Evolutionary conservation across 2,888 invertebrate genomes (phyloP).

Genomic region (Iphiclides podalirius): DNA sequence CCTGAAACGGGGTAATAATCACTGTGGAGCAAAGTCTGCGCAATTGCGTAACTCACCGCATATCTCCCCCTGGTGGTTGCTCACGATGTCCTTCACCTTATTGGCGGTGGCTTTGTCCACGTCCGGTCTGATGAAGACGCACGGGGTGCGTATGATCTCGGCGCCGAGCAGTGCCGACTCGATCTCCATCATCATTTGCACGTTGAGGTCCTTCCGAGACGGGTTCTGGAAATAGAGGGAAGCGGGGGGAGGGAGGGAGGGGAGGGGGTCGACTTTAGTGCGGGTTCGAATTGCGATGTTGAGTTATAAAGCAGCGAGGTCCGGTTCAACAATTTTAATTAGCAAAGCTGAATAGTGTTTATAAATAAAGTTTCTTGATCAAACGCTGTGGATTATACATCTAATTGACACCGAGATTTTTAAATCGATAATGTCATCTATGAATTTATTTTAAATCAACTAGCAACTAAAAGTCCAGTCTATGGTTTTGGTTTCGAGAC

Average conservation of each 20-base stretch:
- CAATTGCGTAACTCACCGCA: constrained; percentile 69
- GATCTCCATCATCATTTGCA: constrained; percentile 95
- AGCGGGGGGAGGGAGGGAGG: constrained; percentile 36
- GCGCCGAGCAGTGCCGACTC: constrained; percentile 91
- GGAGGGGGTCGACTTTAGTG: constrained; percentile 16
- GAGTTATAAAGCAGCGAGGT: too few relatives aligned
- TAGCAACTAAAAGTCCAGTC: too few relatives aligned
- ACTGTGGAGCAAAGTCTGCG: too few relatives aligned
- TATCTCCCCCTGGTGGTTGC: constrained; percentile 90
- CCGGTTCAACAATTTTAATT: too few relatives aligned
- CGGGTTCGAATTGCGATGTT: not conserved
- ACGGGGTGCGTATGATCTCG: constrained; percentile 89
- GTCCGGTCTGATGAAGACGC: constrained; percentile 90
- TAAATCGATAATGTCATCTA: too few relatives aligned
- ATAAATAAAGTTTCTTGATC: too few relatives aligned
- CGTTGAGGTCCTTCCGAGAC: constrained; percentile 93
- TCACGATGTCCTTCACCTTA: constrained; percentile 93
- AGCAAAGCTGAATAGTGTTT: too few relatives aligned
- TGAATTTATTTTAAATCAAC: too few relatives aligned
- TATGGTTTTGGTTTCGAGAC: too few relatives aligned
- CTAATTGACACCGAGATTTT: too few relatives aligned
- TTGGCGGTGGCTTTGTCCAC: constrained; percentile 89
- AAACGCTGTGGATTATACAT: too few relatives aligned
- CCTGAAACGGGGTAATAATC: too few relatives aligned
- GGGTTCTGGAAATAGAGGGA: constrained; percentile 86